A percentile compares a stretch with the other conserved stretches of the same genome.
These are phyloP conservation scores for Synergus japonicus DNA, from an alignment of 2,888 invertebrate species.

Conservation along the genomic window DNA sequence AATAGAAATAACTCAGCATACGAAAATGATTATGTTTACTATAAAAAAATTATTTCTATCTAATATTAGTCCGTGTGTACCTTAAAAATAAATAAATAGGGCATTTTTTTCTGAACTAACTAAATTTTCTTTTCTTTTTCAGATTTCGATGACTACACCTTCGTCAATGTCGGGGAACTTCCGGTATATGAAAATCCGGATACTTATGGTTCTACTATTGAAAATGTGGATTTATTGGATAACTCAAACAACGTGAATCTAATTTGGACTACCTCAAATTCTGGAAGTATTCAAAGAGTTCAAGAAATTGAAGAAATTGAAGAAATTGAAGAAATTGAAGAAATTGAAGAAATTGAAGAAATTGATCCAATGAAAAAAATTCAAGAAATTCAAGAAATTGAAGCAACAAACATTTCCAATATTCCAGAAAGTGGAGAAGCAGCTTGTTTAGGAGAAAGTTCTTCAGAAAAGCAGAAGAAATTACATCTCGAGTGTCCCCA, in stretches of 20 bases:
- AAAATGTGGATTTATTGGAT: background rate
- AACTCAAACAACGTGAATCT: background rate
- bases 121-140: background rate
- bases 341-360: background rate
- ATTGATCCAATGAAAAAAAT: too few species aligned
- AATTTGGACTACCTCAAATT: background rate
- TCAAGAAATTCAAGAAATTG: background rate
- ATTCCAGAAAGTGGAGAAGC: background rate
- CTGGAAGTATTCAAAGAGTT: background rate
- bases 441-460: background rate
- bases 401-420: background rate
- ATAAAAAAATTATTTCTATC: background rate
- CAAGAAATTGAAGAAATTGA: background rate
- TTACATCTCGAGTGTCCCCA: constrained; percentile 1
- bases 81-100: background rate
- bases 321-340: background rate
- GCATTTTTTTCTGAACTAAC: background rate
- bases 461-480: background rate
- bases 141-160: background rate
- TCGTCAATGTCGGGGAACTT: background rate
- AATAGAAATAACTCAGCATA: background rate
- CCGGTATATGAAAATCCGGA: background rate
- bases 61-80: background rate
- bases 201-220: background rate
- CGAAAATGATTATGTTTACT: background rate